A percentile compares a stretch with the other conserved stretches of the same genome.
Conservation (phyloP, 1,140 invertebrate species). For the Uloborus diversus region DNA sequence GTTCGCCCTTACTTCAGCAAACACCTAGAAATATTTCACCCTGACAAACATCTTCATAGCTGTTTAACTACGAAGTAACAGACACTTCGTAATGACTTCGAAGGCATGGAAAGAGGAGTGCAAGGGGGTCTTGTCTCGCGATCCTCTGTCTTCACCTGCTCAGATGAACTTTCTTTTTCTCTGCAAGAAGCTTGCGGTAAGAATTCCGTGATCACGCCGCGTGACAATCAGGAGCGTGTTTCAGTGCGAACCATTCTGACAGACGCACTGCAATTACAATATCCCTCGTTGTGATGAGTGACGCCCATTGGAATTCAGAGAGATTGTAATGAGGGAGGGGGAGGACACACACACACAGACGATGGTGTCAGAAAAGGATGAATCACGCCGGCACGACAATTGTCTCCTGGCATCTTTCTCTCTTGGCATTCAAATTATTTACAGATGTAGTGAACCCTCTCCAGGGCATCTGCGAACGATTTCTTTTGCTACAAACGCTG, state of each 20-base stretch:
- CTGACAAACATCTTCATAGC: slow-evolving; percentile 55
- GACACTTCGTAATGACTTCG: slow-evolving; percentile 36
- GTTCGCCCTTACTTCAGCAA: not conserved
- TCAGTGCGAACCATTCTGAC: not conserved
- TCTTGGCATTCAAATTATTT: too few species aligned
- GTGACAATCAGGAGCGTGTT: not conserved
- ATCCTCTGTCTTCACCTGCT: not conserved
- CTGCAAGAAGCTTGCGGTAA: not conserved
- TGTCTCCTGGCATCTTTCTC: too few species aligned
- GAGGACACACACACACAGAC: not conserved
- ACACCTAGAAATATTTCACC: slow-evolving; percentile 24
- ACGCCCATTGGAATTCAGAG: not conserved
- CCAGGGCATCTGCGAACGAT: too few species aligned
- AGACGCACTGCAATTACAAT: not conserved
- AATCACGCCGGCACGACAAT: not conserved
- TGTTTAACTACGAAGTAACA: slow-evolving; percentile 46
- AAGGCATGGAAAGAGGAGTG: too few species aligned
- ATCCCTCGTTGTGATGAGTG: not conserved
- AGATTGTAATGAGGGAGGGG: too few species aligned
- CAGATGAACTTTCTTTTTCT: not conserved
- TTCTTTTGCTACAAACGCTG: too few species aligned
- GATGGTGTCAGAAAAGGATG: not conserved
- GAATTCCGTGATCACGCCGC: slow-evolving; percentile 22
- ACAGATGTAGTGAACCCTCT: too few species aligned
- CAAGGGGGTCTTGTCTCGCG: too few species aligned